Evolutionary conservation across 2,797 vertebrate genomes (phyloP), one percentile per base, ranked within the genome.

Genomic region (Tapera naevia): DNA sequence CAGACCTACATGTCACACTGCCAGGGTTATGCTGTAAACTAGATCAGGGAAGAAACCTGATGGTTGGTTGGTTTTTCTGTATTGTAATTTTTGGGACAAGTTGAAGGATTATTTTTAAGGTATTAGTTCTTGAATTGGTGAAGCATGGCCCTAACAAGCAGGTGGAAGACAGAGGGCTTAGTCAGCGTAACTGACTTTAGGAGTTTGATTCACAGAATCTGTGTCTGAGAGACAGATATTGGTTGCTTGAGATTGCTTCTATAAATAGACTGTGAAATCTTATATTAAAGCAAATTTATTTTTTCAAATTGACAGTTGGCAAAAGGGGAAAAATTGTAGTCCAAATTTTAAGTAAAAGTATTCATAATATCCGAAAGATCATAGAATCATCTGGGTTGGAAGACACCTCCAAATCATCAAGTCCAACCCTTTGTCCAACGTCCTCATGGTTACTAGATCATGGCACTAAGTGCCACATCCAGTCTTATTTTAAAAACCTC

Each of bases 141-240:
- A 78, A 23, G 33, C 13, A 1, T 53, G 25, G 13, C 0, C 8
- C 9, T 82, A 56, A 25, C 1, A 51, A 80, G 60, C 8, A 41
- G 30, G 4, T 41, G 7, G 7, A 67, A 37, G 50, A 21, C 25
- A 17, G 56, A 50, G 56, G 19, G 12, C 28, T 78, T 14, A 7
- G 15, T 86, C 46, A 60, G 21, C 3, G 1, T 45, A 87, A 35
- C 5, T 57, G 39, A 16, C 23, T 80, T 64, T 1, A 58, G 45
- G 9, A 71, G 16, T 70, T 33, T 53, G 28, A 21, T 74, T 71
- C 27, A 5, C 22, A 30, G 33, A 67, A 46, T 78, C 30, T 64
- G 51, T 16, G 23, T 85, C 66, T 81, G 56, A 82, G 56, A 87
- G 67, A 60, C 5, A 18, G 72, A 45, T 70, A 27, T 4, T 17